Percentiles rank a stretch among this genome's conserved stretches.
These are phyloP conservation scores for Gymnarchus niloticus DNA, from an alignment of 2,113 vertebrate species.

Conservation along the genomic window DNA sequence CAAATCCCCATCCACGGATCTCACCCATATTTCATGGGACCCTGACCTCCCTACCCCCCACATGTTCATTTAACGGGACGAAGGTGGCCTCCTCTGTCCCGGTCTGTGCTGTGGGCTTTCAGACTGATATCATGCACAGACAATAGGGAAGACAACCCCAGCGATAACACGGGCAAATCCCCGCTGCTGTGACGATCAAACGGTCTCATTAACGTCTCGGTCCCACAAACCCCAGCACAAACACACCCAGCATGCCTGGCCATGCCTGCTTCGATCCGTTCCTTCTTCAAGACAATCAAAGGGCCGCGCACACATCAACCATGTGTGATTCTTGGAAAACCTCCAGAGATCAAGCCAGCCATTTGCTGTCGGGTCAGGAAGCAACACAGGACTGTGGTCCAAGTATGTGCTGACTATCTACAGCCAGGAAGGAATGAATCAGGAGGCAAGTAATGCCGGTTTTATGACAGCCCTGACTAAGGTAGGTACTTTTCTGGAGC, in stretches of 20 bases:
- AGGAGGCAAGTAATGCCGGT: too few relatives aligned
- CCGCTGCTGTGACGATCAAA: too few relatives aligned
- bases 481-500: too few relatives aligned
- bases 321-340: too few relatives aligned
- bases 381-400: too few relatives aligned
- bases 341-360: too few relatives aligned
- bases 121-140: background rate
- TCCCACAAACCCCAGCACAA: too few relatives aligned
- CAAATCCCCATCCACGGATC: slow-evolving; percentile 35
- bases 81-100: background rate
- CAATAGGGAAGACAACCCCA: background rate
- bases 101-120: background rate
- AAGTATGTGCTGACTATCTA: too few relatives aligned
- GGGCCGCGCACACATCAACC: background rate
- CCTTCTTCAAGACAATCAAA: background rate
- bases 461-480: too few relatives aligned
- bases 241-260: too few relatives aligned
- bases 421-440: background rate
- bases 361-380: too few relatives aligned
- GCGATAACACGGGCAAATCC: background rate
- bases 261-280: background rate
- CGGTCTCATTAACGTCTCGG: too few relatives aligned
- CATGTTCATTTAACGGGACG: slow-evolving; percentile 1
- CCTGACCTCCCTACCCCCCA: slow-evolving; percentile 9
- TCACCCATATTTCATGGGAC: background rate